Conservation (phyloP, 2,888 invertebrate genomes). For the Caenorhabditis parvicauda region DNA sequence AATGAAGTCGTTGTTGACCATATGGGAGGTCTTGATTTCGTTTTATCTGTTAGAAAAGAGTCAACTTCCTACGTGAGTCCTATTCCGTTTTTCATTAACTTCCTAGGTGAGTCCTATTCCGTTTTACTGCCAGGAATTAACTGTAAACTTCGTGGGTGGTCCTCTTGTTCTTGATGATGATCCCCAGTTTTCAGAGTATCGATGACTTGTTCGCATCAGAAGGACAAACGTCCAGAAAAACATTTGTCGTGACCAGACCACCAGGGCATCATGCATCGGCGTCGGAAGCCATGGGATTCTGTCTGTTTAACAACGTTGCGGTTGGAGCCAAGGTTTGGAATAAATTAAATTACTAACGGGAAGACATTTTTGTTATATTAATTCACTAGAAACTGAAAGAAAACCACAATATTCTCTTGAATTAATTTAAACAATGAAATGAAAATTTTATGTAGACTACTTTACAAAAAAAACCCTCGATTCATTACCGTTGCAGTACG, state of each 20-base stretch:
- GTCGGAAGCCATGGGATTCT: conserved; percentile 78
- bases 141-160: too few relatives aligned
- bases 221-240: too few relatives aligned
- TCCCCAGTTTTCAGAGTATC: conserved; percentile 24
- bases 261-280: conserved; percentile 80
- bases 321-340: conserved; percentile 74
- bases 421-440: background rate
- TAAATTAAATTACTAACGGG: background rate
- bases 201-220: conserved; percentile 11
- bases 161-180: too few relatives aligned
- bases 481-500: conserved; percentile 14
- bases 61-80: too few relatives aligned
- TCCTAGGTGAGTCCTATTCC: too few relatives aligned
- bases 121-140: too few relatives aligned
- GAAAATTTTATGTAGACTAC: background rate
- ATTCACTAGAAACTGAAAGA: background rate
- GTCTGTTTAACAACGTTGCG: conserved; percentile 96
- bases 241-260: conserved; percentile 17
- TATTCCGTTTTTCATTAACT: too few relatives aligned
- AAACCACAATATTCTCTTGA: background rate
- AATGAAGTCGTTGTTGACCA: too few relatives aligned
- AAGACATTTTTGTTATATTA: background rate
- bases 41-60: too few relatives aligned
- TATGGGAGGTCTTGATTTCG: too few relatives aligned
- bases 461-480: too few relatives aligned